These are phyloP conservation scores for Malacoctenus gilli DNA, from an alignment of 2,797 vertebrate genomes.

Conservation along the genomic window DNA sequence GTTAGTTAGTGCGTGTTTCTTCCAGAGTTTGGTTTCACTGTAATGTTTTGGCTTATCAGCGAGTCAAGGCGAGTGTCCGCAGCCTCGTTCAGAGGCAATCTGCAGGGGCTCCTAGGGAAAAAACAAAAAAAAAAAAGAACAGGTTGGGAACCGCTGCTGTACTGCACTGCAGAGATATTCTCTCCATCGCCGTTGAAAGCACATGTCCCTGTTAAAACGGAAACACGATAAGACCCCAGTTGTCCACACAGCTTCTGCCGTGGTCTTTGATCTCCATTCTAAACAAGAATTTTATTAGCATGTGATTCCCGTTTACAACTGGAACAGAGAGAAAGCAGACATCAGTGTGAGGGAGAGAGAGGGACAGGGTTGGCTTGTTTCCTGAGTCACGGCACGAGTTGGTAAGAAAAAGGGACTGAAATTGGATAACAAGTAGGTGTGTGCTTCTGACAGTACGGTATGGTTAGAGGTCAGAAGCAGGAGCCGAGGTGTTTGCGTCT, in stretches of 20 bases:
- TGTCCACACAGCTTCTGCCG: constrained; percentile 34
- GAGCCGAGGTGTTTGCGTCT: background rate
- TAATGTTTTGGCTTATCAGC: too few species aligned
- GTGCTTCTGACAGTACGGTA: background rate
- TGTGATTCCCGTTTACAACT: constrained; percentile 18
- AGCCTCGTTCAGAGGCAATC: too few species aligned
- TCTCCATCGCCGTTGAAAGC: constrained; percentile 21
- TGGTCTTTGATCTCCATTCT: constrained; percentile 41
- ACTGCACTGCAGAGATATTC: background rate
- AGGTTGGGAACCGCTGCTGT: too few species aligned
- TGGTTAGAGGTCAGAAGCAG: constrained; percentile 16
- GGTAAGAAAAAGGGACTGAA: constrained; percentile 27
- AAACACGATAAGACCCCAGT: constrained; percentile 12
- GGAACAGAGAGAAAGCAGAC: constrained; percentile 1
- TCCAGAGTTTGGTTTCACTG: too few species aligned
- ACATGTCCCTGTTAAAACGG: constrained; percentile 32
- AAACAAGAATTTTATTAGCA: constrained; percentile 37
- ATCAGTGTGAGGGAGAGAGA: constrained; percentile 30
- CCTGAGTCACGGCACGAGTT: constrained; percentile 20
- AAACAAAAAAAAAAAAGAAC: too few species aligned
- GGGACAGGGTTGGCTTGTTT: constrained; percentile 33
- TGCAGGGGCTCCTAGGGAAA: too few species aligned
- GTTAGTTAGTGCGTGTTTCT: too few species aligned
- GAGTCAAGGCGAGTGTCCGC: too few species aligned
- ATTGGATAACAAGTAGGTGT: constrained; percentile 30